A percentile compares a stretch with the other conserved stretches of the same genome.
phyloP scores from a whole-genome alignment of 2,113 vertebrate genomes.

The Notiomystis cincta region DNA sequence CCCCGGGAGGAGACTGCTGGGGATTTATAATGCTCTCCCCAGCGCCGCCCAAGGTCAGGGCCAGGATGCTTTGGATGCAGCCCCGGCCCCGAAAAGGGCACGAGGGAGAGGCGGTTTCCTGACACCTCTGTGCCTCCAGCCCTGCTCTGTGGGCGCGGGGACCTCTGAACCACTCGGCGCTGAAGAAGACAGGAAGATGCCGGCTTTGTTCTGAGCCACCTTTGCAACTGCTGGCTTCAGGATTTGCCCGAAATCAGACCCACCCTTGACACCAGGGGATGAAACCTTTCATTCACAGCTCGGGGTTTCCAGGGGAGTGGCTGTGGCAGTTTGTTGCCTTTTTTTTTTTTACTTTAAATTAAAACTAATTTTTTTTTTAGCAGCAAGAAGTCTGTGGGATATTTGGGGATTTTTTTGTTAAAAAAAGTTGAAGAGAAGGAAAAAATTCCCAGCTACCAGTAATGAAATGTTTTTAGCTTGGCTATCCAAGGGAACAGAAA shows the following conservation, averaged over 20 bases:
- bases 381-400: background rate
- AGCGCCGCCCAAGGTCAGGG: background rate
- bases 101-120: background rate
- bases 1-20: background rate
- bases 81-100: background rate
- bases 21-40: background rate
- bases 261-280: background rate
- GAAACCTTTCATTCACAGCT: background rate
- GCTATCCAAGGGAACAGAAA: background rate
- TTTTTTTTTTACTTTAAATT: background rate
- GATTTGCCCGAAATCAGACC: background rate
- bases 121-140: background rate
- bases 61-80: background rate
- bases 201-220: background rate
- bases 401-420: background rate
- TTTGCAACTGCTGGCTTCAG: background rate
- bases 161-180: background rate
- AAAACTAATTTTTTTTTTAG: background rate
- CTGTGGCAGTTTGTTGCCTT: background rate
- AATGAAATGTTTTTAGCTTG: background rate
- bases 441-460: background rate
- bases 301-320: slow-evolving; percentile 43
- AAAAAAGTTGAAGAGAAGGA: background rate
- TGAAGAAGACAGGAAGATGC: background rate
- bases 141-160: background rate